A percentile compares a stretch with the other conserved stretches of the same genome.
Evolutionary conservation across 2,797 vertebrate genomes (phyloP).

Genomic region (Danio albolineatus): DNA sequence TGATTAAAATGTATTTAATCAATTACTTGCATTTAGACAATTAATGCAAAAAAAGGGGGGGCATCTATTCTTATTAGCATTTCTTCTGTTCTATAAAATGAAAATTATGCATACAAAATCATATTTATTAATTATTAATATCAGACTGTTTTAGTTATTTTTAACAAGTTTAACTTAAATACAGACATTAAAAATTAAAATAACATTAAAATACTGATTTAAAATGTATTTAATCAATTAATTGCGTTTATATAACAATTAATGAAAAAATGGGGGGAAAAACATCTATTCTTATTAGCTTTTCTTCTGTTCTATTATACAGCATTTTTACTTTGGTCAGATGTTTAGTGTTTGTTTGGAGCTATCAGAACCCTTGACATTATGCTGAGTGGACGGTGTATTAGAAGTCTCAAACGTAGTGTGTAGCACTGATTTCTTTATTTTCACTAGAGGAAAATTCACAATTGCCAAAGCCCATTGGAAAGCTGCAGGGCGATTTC

Average conservation of each 20-base stretch:
- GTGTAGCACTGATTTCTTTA: background rate
- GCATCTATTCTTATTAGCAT: background rate
- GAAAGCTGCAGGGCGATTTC: constrained; percentile 6
- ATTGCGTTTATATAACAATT: too few species aligned
- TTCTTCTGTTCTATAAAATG: background rate
- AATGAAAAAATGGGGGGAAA: background rate
- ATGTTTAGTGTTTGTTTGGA: too few species aligned
- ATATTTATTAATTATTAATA: too few species aligned
- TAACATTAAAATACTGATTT: too few species aligned
- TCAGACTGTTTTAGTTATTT: too few species aligned
- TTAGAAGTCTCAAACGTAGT: background rate
- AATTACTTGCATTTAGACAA: too few species aligned
- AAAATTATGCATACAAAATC: too few species aligned
- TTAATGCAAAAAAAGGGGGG: background rate
- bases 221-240: too few species aligned
- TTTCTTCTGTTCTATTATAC: background rate
- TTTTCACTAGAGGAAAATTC: background rate
- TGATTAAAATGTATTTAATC: too few species aligned
- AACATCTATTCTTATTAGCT: background rate
- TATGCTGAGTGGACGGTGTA: too few species aligned
- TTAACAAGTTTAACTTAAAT: too few species aligned
- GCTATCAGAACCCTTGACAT: background rate
- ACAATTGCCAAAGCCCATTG: background rate
- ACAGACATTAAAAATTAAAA: too few species aligned
- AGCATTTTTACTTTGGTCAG: background rate